These are phyloP conservation scores for Thymelicus acteon DNA, from an alignment of 2,888 invertebrate genomes.

Conservation along the genomic window DNA sequence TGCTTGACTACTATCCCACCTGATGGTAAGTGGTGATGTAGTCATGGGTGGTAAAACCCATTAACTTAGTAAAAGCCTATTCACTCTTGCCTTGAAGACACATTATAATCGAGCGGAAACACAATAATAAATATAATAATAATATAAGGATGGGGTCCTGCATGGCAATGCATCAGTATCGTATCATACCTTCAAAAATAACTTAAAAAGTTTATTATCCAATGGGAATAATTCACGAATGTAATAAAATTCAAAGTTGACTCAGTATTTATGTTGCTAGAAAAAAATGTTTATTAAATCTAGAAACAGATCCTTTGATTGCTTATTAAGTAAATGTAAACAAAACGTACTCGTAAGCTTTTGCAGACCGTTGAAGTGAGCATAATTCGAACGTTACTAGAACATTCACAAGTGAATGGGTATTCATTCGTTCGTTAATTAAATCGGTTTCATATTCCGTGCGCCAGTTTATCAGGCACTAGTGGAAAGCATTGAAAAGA, in stretches of 20 bases:
- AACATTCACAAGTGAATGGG: constrained; percentile 68
- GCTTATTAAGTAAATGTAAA: constrained; percentile 32
- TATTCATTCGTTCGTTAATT: constrained; percentile 67
- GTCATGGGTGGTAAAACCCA: no score
- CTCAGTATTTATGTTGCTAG: background rate
- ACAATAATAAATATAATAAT: no score
- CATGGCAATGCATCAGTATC: no score
- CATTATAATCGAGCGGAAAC: no score
- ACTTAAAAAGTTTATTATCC: no score
- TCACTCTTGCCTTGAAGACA: no score
- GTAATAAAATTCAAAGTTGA: no score
- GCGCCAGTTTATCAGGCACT: constrained; percentile 53
- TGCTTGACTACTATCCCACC: no score
- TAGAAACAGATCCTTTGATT: constrained; percentile 27
- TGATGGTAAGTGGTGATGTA: no score
- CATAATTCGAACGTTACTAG: constrained; percentile 57
- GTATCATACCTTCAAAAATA: no score
- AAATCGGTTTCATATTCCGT: constrained; percentile 63
- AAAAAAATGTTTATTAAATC: constrained; percentile 18
- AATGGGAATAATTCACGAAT: background rate
- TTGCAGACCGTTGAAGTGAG: constrained; percentile 58
- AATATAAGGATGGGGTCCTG: no score
- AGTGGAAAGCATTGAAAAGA: constrained; percentile 36
- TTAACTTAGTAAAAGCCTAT: no score
- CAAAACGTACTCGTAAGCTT: constrained; percentile 29